A percentile compares a stretch with the other conserved stretches of the same genome.
Conservation (phyloP, 2,797 vertebrate genomes). For the Siniperca undulata region DNA sequence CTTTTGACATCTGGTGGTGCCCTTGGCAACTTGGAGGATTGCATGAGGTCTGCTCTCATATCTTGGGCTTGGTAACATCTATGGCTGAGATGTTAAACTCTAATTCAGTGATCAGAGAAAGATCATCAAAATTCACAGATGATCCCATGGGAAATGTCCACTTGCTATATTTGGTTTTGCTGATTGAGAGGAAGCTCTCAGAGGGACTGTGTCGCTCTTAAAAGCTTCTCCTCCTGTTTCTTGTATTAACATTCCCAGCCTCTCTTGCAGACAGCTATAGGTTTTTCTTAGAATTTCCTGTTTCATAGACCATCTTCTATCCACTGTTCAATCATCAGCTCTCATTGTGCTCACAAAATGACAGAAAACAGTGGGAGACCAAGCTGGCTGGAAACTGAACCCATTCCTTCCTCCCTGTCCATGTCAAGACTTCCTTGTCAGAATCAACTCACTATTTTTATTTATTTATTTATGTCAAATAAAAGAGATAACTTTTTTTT, state of each 20-base stretch:
- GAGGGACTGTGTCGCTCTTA: neutral
- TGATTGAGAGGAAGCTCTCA: constrained; percentile 14
- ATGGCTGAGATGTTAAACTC: constrained; percentile 8
- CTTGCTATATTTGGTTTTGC: constrained; percentile 26
- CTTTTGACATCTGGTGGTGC: constrained; percentile 71
- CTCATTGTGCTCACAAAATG: constrained; percentile 7
- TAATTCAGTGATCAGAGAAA: constrained; percentile 26
- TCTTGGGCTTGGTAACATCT: constrained; percentile 44
- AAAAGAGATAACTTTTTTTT: neutral
- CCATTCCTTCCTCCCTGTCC: constrained; percentile 13
- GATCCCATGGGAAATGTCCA: constrained; percentile 36
- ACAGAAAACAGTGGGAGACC: constrained; percentile 14
- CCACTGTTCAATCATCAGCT: neutral
- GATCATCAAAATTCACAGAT: constrained; percentile 43
- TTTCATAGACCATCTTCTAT: neutral
- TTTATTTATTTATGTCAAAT: neutral
- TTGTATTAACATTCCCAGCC: neutral
- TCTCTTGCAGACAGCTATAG: constrained; percentile 1
- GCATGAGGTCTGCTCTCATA: constrained; percentile 50
- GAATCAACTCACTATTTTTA: neutral
- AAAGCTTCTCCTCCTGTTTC: neutral
- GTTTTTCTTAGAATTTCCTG: constrained; percentile 21
- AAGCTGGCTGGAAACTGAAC: constrained; percentile 6
- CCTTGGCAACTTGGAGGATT: constrained; percentile 55
- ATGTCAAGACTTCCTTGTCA: neutral